Base-by-base conservation (phyloP, 2,797 vertebrate genomes). In the Lates japonicus region DNA sequence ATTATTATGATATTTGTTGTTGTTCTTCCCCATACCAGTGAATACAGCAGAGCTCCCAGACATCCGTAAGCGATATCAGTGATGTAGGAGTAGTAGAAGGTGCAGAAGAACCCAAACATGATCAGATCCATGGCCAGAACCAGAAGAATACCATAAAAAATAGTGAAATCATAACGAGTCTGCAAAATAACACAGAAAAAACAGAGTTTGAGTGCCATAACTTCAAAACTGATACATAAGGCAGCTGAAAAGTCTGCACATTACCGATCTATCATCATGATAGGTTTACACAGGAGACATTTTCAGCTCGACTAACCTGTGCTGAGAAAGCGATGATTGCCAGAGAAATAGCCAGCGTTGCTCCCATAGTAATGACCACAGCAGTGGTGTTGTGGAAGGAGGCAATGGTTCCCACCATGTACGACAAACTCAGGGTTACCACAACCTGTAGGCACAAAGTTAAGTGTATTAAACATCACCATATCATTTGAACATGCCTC, bases 321-420 rank as follows among this genome's bases (percentile, higher is more conserved):
- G 94, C 77, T 29, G 97, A 96, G 94, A 96, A 98, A 54, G 94
- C 83, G 60, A 98, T 96, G 54, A 98, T 96, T 0, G 94, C 92
- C 25, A 97, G 86, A 82, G 96, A 95, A 70, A 98, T 95, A 0
- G 69, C 92, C 0, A 96, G 80, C 0, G 97, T 98, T 48, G 92
- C 93, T 72, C 94, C 97, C 70, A 98, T 96, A 0, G 97, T 96
- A 89, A 98, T 95, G 81, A 97, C 84, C 55, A 98, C 97, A 0
- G 95, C 92, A 0, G 93, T 88, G 0, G 97, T 97, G 86, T 96
- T 6, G 5, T 97, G 96, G 91, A 93, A 97, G 64, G 97, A 97
- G 88, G 97, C 97, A 0, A 97, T 90, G 81, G 97, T 96, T 58
- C 97, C 97, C 80, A 96, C 96, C 97, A 98, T 95, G 95, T 97